These are phyloP conservation scores for Thermophis baileyi DNA, from an alignment of 2,113 vertebrate species.

Conservation along the genomic window DNA sequence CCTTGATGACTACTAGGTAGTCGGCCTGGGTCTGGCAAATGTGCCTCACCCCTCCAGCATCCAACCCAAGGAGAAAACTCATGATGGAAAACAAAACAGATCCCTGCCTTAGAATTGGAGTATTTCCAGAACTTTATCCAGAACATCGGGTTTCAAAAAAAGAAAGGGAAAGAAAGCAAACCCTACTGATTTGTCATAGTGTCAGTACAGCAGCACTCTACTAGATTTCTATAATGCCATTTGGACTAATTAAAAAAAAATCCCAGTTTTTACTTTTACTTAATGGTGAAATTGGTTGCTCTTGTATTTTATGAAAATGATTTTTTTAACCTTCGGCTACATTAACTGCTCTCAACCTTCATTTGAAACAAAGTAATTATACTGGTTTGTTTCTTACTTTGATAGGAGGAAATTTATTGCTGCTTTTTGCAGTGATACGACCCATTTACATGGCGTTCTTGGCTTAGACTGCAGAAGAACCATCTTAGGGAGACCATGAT, in stretches of 20 bases:
- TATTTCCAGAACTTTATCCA: slow-evolving; percentile 85
- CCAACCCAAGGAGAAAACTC: slow-evolving; percentile 85
- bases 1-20: slow-evolving; percentile 99
- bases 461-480: slow-evolving; percentile 75
- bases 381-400: slow-evolving; percentile 78
- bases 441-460: slow-evolving; percentile 83
- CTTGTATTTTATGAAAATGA: slow-evolving; percentile 98
- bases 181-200: slow-evolving; percentile 88
- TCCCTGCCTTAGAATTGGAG: slow-evolving; percentile 97
- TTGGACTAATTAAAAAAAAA: slow-evolving; percentile 83
- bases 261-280: slow-evolving; percentile 93
- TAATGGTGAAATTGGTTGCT: slow-evolving; percentile 87
- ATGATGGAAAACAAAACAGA: slow-evolving; percentile 78
- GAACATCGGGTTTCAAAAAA: slow-evolving; percentile 86
- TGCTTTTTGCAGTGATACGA: slow-evolving; percentile 73
- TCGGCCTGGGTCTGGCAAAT: slow-evolving; percentile 85
- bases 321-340: slow-evolving; percentile 97
- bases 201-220: slow-evolving; percentile 86
- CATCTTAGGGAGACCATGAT: slow-evolving; percentile 63
- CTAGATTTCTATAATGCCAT: slow-evolving; percentile 78
- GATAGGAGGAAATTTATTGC: slow-evolving; percentile 71
- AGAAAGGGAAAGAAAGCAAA: slow-evolving; percentile 60
- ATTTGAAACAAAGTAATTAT: slow-evolving; percentile 72
- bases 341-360: slow-evolving; percentile 89
- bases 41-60: slow-evolving; percentile 85